Evolutionary conservation across 2,888 invertebrate genomes (phyloP).

Genomic region (Philopedon plagiatum): DNA sequence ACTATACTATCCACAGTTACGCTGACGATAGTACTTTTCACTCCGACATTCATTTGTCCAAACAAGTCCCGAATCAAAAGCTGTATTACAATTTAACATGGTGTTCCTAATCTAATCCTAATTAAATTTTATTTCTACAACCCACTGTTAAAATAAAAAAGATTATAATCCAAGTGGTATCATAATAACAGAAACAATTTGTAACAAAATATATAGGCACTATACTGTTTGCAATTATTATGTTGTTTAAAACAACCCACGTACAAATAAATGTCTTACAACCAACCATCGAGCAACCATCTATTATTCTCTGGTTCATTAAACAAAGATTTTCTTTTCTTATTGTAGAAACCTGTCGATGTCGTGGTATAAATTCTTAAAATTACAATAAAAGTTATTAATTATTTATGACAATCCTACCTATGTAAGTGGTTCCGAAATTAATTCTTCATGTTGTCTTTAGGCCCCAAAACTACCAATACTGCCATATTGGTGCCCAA

Average conservation of each 20-base stretch:
- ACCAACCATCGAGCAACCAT: not conserved
- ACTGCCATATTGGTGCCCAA: not conserved
- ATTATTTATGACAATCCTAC: constrained; percentile 10
- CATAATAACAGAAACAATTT: not conserved
- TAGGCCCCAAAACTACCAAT: no score
- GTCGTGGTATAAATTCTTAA: not conserved
- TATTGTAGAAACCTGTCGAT: not conserved
- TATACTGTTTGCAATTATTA: not conserved
- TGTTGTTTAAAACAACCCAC: constrained; percentile 4
- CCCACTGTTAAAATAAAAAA: no score
- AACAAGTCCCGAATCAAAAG: no score
- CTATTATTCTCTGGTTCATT: constrained; percentile 9
- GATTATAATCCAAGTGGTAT: no score
- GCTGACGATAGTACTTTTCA: no score
- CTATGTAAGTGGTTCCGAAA: not conserved
- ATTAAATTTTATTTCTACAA: no score
- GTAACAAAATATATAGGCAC: not conserved
- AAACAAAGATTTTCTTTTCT: not conserved
- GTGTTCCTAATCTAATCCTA: no score
- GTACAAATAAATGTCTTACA: not conserved
- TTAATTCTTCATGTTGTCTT: constrained; percentile 7
- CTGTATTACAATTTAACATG: no score
- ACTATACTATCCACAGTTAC: no score
- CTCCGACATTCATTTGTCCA: no score
- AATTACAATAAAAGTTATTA: constrained; percentile 9